Evolutionary conservation across 2,888 invertebrate species (phyloP), one percentile per base, ranked within the genome.

Genomic region (Actias luna): DNA sequence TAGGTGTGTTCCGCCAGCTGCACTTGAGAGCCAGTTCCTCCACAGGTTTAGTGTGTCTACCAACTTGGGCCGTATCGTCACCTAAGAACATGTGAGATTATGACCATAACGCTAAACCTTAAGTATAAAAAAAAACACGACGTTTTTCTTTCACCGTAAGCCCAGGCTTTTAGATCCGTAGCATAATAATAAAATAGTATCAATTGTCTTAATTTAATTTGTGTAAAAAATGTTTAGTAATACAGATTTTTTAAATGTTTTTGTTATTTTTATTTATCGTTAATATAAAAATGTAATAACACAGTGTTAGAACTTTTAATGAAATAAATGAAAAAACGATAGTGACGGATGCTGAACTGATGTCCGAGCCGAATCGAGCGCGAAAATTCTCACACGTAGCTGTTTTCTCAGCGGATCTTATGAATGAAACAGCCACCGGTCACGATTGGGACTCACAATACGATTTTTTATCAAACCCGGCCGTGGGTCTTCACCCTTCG

Each of bases 371-470:
- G 58, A 62, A 59, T 50, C 25, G 61, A 74, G 66, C 74, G 84
- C 84, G 76, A 82, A 85, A 87, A 88, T 86, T 73, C 81, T 82
- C 82, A 78, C 89, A 86, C 89, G 90, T 87, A 85, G 76, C 60
- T 73, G 65, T 76, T 78, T 87, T 88, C 89, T 84, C 88, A 84
- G 79, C 74, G 76, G 71, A 73, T 73, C 69, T 75, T 72, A 77
- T 88, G 87, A 89, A 88, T 87, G 88, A 79, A 77, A 69, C 66
- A 70, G 74, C 68, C 66, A 66, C 66, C 67, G 70, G 85, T 88
- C 91, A 92, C 90, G 91, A 85, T 64, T 62, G 65, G 57, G 73
- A 74, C 74, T 89, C 89, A 82, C 85, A 79, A 75, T 67, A 18
- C 5, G 67, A 71, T 84, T 89, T 87, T 89, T 91, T 89, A 80